A percentile compares a stretch with the other conserved stretches of the same genome.
These are phyloP conservation scores for Neolamprologus cancellatus DNA, from an alignment of 2,113 vertebrate genomes.

Conservation along the genomic window DNA sequence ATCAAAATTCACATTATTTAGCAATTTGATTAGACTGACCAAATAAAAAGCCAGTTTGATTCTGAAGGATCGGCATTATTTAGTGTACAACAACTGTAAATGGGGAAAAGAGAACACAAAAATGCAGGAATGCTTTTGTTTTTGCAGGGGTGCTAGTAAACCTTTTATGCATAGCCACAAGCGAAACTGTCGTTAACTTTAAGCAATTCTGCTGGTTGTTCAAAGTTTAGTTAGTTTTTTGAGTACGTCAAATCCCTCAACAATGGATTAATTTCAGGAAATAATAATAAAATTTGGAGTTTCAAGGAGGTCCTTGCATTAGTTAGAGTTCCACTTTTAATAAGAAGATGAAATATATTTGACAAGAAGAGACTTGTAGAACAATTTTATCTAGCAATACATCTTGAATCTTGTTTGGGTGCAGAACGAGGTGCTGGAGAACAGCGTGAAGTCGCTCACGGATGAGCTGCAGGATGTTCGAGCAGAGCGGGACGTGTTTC, in stretches of 20 bases:
- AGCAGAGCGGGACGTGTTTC: slow-evolving; percentile 86
- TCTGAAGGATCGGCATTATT: not conserved
- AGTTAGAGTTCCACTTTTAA: not conserved
- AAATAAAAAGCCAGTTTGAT: not conserved
- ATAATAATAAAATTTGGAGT: not conserved
- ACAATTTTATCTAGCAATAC: too few species aligned
- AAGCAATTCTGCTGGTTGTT: not conserved
- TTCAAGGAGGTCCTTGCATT: not conserved
- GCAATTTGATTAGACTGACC: not conserved
- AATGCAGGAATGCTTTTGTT: not conserved
- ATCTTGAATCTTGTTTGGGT: not conserved
- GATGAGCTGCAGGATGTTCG: slow-evolving; percentile 92
- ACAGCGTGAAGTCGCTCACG: slow-evolving; percentile 80
- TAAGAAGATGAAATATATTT: not conserved
- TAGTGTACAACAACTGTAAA: not conserved
- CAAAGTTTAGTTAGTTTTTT: not conserved
- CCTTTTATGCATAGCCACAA: not conserved
- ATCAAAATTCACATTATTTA: not conserved
- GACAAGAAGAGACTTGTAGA: not conserved
- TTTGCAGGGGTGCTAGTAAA: not conserved
- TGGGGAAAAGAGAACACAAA: not conserved
- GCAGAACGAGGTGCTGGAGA: slow-evolving; percentile 85
- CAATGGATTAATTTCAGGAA: not conserved
- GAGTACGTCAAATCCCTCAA: not conserved
- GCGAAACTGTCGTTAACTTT: not conserved